Evolutionary conservation across 2,888 invertebrate species (phyloP).

Genomic region (Trichopoda pennipes): DNA sequence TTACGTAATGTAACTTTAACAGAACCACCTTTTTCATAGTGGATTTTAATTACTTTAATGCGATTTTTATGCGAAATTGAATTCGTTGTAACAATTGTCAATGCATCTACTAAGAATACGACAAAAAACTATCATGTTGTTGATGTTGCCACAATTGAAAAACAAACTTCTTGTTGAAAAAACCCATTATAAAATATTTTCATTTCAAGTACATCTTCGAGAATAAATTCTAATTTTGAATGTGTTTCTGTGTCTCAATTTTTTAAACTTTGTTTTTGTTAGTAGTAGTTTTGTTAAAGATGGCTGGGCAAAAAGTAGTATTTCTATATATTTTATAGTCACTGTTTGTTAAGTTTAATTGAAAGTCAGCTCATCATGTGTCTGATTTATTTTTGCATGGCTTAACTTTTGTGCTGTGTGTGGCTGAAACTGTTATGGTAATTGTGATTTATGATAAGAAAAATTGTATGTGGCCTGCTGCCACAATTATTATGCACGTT

Average conservation of each 20-base stretch:
- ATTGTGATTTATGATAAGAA: slow-evolving; percentile 32
- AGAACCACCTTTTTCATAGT: no score
- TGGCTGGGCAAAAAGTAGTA: slow-evolving; percentile 15
- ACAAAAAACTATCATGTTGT: no score
- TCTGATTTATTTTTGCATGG: not conserved
- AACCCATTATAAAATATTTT: slow-evolving; percentile 35
- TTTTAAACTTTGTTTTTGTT: not conserved
- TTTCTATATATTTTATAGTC: slow-evolving; percentile 13
- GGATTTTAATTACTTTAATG: no score
- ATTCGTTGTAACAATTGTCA: no score
- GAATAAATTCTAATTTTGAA: slow-evolving; percentile 33
- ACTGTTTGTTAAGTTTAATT: slow-evolving; percentile 8
- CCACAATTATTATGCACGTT: slow-evolving; percentile 59
- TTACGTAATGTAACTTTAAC: no score
- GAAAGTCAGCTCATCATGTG: slow-evolving; percentile 51
- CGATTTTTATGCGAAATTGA: no score
- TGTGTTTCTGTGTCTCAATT: slow-evolving; percentile 5
- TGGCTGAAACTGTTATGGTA: slow-evolving; percentile 15
- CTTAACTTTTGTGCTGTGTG: not conserved
- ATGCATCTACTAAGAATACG: no score
- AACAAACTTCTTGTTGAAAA: no score
- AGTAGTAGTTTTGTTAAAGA: slow-evolving; percentile 11
- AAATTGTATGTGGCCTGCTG: slow-evolving; percentile 63
- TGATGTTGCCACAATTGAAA: no score
- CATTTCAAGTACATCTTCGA: slow-evolving; percentile 1